Percentiles rank a stretch among this genome's conserved stretches.
Evolutionary conservation across 2,888 invertebrate genomes (phyloP).

Genomic region (Blastobasis lacticolella): DNA sequence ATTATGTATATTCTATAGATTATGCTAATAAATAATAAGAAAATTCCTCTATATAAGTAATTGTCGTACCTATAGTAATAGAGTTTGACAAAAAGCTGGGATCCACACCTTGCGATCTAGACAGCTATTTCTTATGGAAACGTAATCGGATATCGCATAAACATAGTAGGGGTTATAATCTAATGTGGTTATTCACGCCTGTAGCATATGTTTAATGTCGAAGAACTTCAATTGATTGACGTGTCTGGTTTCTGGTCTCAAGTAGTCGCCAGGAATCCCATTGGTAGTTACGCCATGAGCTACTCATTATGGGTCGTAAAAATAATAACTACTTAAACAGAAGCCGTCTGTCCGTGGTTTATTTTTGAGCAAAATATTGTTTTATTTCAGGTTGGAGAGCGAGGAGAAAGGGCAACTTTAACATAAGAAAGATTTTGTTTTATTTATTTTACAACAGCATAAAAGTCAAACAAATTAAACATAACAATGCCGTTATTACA

Average conservation of each 20-base stretch:
- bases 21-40: no score
- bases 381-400: background rate
- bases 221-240: constrained; percentile 65
- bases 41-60: no score
- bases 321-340: constrained; percentile 22
- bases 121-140: no score
- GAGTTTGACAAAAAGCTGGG: no score
- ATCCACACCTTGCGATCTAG: no score
- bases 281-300: constrained; percentile 19
- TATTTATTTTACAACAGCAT: no score
- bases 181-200: constrained; percentile 56
- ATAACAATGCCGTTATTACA: no score
- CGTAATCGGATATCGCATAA: background rate
- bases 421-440: no score
- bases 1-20: no score
- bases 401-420: no score
- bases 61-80: no score
- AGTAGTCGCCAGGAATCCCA: constrained; percentile 7
- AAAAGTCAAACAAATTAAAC: no score
- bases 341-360: background rate
- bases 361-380: background rate
- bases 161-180: constrained; percentile 30
- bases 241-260: constrained; percentile 36
- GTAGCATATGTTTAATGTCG: constrained; percentile 63
- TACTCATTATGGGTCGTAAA: constrained; percentile 35